Evolutionary conservation across 1,140 invertebrate genomes (phyloP).

Genomic region (Drosophila ananassae): DNA sequence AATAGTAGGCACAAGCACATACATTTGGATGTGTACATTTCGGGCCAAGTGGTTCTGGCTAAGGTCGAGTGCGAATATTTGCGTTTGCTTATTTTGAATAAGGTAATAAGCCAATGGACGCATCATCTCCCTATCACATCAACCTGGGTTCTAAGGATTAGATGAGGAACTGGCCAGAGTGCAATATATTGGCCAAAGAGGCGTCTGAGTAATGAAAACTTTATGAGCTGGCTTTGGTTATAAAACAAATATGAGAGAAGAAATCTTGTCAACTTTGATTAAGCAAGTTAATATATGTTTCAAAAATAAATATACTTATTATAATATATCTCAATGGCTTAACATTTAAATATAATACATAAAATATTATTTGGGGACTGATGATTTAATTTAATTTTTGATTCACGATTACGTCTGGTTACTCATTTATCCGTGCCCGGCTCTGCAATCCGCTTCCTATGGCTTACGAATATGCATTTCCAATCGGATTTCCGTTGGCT

Average conservation of each 20-base stretch:
- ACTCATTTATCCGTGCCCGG: background rate
- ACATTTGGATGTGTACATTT: slow-evolving; percentile 1
- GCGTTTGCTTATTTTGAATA: slow-evolving; percentile 37
- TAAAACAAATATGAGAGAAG: background rate
- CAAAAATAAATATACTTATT: no score
- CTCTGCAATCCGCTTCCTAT: slow-evolving; percentile 8
- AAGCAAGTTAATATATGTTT: background rate
- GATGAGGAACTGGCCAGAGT: slow-evolving; percentile 13
- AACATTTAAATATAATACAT: background rate
- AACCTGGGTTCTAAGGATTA: slow-evolving; percentile 15
- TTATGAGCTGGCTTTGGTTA: background rate
- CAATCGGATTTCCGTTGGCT: slow-evolving; percentile 63
- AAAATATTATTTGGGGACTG: background rate
- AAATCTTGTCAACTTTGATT: background rate
- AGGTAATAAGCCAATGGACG: slow-evolving; percentile 30
- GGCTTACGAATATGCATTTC: slow-evolving; percentile 43
- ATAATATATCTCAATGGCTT: no score
- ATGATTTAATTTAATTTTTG: background rate
- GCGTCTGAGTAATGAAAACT: slow-evolving; percentile 18
- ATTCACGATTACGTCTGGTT: slow-evolving; percentile 4
- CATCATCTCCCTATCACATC: slow-evolving; percentile 39
- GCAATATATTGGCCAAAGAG: slow-evolving; percentile 21
- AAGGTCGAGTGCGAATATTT: slow-evolving; percentile 36
- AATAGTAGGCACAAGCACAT: slow-evolving; percentile 1
- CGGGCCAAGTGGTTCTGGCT: slow-evolving; percentile 24